Conservation (phyloP, 2,113 vertebrate species). For the Amblyopsis rosae region DNA sequence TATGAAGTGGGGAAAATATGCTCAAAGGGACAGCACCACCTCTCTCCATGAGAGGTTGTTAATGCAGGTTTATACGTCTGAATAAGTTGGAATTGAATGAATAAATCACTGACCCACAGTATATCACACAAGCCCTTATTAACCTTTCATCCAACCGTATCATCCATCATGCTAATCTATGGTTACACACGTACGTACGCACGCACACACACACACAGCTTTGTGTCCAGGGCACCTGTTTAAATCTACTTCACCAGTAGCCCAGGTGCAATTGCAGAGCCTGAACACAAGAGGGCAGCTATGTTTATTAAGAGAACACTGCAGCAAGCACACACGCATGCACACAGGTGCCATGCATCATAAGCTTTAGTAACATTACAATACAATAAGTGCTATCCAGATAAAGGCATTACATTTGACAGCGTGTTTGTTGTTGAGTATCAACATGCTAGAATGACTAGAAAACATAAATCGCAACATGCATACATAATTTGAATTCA, state of each 20-base stretch:
- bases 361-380: not conserved
- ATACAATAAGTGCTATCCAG: constrained; percentile 32
- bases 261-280: constrained; percentile 23
- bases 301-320: constrained; percentile 48
- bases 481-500: constrained; percentile 11
- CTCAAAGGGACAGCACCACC: constrained; percentile 12
- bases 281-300: constrained; percentile 71
- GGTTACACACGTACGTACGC: constrained; percentile 32
- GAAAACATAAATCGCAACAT: constrained; percentile 2
- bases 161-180: constrained; percentile 60
- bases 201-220: not conserved
- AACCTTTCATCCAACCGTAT: constrained; percentile 31
- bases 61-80: constrained; percentile 7
- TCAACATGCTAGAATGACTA: constrained; percentile 25
- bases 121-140: constrained; percentile 52
- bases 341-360: constrained; percentile 2
- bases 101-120: constrained; percentile 49
- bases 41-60: constrained; percentile 22
- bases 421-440: too few relatives aligned
- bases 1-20: not conserved
- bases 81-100: constrained; percentile 26
- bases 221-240: not conserved
- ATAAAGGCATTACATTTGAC: too few relatives aligned
- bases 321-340: not conserved
- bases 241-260: not conserved